Evolutionary conservation across 2,113 vertebrate species (phyloP), one percentile per base, ranked within the genome.

Genomic region (Xenus cinereus): DNA sequence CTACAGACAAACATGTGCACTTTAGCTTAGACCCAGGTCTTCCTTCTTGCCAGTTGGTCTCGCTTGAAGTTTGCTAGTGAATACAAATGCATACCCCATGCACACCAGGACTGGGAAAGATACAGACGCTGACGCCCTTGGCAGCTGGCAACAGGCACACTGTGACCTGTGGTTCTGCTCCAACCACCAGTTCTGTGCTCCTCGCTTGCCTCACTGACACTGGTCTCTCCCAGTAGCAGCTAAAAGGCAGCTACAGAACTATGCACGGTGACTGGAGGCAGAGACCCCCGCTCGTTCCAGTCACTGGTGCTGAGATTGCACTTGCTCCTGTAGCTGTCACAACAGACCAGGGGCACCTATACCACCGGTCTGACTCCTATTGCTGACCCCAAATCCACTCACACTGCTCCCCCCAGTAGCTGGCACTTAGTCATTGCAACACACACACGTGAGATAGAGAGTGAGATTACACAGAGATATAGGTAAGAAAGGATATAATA

Each of bases 91-190:
- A 32, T 11, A 19, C 8, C 9, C 45, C n/a, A 19, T 0, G 3
- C 23, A 15, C 46, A 51, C 28, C 28, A 33, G 22, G 20, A 14
- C 3, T 62, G 27, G 35, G n/a, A 33, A 77, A 26, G 45, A 39
- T 11, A 20, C 5, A 23, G 27, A 32, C 45, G 5, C 27, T 30
- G 3, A 3, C 20, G 5, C 14, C 17, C 11, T 16, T 13, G 24
- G 45, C 12, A 63, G 46, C 28, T 20, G 45, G 45, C 46, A 63
- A 20, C 14, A 28, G 24, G 30, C 14, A 28, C 32, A 54, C 18
- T 53, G 30, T 22, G 46, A 27, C 30, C 18, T 3, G 1, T 1
- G 1, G 76, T 53, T 37, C 48, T 2, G 2, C 32, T 80, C 22
- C 24, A 43, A 24, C 14, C 19, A 23, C 14, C 3, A 12, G 37